Evolutionary conservation across 2,888 invertebrate genomes (phyloP).

Genomic region (Sinhomidia bicolor): DNA sequence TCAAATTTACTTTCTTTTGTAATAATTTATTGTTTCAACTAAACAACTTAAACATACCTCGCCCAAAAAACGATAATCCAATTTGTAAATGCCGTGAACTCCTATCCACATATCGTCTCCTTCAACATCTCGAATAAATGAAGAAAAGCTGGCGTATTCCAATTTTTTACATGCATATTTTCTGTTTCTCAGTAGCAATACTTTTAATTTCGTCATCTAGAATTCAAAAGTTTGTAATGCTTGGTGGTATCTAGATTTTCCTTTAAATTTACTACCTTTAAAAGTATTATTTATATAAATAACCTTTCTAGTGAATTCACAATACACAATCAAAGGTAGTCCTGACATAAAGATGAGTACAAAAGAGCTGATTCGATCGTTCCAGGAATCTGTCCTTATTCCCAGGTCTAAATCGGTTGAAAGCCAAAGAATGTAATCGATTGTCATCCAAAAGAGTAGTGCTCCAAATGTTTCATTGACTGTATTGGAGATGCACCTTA

Average conservation of each 20-base stretch:
- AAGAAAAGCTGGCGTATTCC: neutral
- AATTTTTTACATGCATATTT: neutral
- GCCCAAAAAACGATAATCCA: constrained; percentile 52
- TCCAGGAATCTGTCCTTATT: neutral
- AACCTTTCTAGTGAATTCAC: neutral
- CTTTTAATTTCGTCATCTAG: constrained; percentile 42
- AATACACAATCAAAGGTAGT: neutral
- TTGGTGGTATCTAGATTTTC: no score
- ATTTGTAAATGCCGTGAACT: constrained; percentile 27
- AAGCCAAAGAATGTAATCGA: neutral
- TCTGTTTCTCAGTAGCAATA: constrained; percentile 26
- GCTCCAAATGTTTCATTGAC: neutral
- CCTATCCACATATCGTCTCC: constrained; percentile 20
- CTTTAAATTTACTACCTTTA: no score
- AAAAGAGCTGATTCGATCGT: neutral
- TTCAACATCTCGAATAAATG: neutral
- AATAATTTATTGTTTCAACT: no score
- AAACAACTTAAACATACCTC: constrained; percentile 29
- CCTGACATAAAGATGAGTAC: neutral
- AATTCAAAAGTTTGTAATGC: neutral
- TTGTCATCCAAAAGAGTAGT: neutral
- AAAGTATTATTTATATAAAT: no score
- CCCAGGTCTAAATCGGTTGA: neutral
- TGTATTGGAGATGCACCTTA: neutral
- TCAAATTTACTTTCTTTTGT: neutral